Evolutionary conservation across 1,140 invertebrate species (phyloP).

Genomic region (Marisa cornuarietis): DNA sequence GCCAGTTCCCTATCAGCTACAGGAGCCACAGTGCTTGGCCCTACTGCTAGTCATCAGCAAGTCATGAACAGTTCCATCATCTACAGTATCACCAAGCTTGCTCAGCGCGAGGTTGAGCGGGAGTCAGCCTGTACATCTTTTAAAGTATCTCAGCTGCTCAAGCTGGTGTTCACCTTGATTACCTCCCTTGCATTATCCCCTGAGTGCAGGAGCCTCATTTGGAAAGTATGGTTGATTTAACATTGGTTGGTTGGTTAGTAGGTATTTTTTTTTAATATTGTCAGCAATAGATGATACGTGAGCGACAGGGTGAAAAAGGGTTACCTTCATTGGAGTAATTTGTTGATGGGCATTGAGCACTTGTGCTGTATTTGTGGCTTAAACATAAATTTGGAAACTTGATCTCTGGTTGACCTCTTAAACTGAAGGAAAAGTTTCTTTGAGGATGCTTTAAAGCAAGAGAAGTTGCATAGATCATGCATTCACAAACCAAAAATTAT

Average conservation of each 20-base stretch:
- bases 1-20: conserved; percentile 54
- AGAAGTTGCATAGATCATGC: too few species aligned
- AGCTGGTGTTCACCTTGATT: conserved; percentile 47
- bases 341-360: too few species aligned
- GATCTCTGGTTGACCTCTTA: too few species aligned
- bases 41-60: conserved; percentile 28
- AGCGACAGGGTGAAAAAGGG: too few species aligned
- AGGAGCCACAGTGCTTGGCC: conserved; percentile 10
- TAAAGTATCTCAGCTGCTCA: conserved; percentile 25
- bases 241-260: background rate
- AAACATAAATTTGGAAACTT: too few species aligned
- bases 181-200: conserved; percentile 52
- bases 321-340: too few species aligned
- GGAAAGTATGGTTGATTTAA: conserved; percentile 48
- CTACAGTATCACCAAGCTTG: conserved; percentile 52
- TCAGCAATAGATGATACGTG: background rate
- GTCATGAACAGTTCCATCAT: conserved; percentile 54
- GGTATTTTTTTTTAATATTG: background rate
- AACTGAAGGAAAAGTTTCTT: too few species aligned
- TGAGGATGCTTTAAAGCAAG: too few species aligned
- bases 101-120: conserved; percentile 42
- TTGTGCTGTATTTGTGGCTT: too few species aligned
- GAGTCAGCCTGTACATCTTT: conserved; percentile 15
- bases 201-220: conserved; percentile 61
- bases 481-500: too few species aligned